phyloP scores from a whole-genome alignment of 2,888 invertebrate genomes.

The Pheosia tremula region DNA sequence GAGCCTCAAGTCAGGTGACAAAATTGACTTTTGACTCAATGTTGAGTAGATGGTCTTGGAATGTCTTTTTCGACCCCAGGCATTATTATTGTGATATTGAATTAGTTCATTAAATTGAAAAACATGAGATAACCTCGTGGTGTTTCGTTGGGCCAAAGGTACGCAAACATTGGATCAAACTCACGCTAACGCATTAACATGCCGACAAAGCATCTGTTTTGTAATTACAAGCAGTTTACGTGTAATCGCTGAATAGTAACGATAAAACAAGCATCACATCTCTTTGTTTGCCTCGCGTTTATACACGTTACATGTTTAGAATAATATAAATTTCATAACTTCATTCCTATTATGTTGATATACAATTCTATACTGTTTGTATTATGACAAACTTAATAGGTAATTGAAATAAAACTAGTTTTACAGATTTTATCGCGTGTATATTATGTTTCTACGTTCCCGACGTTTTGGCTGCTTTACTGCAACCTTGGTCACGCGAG shows the following conservation, averaged over 20 bases:
- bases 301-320: background rate
- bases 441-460: too few species aligned
- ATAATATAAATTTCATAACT: background rate
- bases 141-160: background rate
- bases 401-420: too few species aligned
- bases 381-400: background rate
- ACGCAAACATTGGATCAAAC: background rate
- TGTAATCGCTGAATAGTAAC: conserved; percentile 5
- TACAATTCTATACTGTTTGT: background rate
- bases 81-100: too few species aligned
- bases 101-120: too few species aligned
- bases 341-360: background rate
- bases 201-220: conserved; percentile 6
- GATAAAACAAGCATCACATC: conserved; percentile 1
- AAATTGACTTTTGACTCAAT: too few species aligned
- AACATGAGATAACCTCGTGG: too few species aligned
- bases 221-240: conserved; percentile 8
- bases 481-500: too few species aligned
- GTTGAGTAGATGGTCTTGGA: too few species aligned
- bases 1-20: too few species aligned
- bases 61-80: too few species aligned
- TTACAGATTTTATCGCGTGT: too few species aligned
- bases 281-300: background rate
- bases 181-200: background rate
- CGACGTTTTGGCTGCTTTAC: too few species aligned